phyloP scores from a whole-genome alignment of 2,888 invertebrate genomes.

The Neocrepidodera transversa region DNA sequence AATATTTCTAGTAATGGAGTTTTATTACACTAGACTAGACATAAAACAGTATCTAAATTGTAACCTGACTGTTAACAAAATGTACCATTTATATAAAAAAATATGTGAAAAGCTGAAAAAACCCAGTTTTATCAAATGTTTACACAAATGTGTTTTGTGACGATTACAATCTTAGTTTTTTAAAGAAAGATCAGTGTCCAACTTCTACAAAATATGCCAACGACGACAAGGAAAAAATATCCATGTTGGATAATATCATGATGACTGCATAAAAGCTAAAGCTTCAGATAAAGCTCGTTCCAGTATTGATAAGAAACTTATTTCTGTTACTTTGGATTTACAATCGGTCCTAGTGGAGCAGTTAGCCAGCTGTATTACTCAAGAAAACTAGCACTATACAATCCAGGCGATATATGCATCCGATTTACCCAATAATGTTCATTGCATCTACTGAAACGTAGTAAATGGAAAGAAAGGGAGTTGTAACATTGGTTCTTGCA shows the following conservation, averaged over 20 bases:
- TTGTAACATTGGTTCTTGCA: conserved; percentile 7
- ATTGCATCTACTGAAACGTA: conserved; percentile 9
- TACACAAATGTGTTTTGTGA: conserved; percentile 11
- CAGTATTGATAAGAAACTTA: too few relatives aligned
- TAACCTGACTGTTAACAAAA: not conserved
- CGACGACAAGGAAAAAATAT: not conserved
- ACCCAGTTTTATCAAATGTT: not conserved
- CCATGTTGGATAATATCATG: not conserved
- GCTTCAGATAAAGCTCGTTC: not conserved
- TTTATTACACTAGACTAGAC: too few relatives aligned
- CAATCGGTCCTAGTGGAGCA: conserved; percentile 3
- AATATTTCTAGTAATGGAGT: too few relatives aligned
- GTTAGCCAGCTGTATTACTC: not conserved
- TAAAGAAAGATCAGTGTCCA: conserved; percentile 12
- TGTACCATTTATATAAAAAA: not conserved
- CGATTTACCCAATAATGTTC: conserved; percentile 3
- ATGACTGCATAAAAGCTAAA: conserved; percentile 3
- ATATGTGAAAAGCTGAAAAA: too few relatives aligned
- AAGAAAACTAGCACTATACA: not conserved
- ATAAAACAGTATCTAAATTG: not conserved
- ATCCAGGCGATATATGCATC: conserved; percentile 3
- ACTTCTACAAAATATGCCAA: not conserved
- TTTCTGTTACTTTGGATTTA: conserved; percentile 1
- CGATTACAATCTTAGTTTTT: conserved; percentile 12
- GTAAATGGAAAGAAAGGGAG: conserved; percentile 10